Conservation (phyloP, 2,113 vertebrate species). For the Notiomystis cincta region DNA sequence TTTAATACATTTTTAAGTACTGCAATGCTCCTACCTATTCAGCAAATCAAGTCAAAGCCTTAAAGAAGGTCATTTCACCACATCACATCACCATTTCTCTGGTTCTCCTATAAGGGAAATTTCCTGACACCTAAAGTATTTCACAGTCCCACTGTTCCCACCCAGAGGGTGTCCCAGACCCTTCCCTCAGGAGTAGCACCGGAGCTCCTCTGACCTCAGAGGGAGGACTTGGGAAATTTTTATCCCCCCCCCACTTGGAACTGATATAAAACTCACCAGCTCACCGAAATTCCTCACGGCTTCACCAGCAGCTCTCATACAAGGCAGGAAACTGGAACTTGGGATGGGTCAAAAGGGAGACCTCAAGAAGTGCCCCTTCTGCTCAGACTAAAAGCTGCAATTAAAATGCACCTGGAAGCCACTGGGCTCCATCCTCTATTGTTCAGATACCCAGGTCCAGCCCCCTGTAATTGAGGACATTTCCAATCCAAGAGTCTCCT, state of each 20-base stretch:
- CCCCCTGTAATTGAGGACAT: neutral
- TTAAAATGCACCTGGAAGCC: neutral
- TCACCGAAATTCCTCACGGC: neutral
- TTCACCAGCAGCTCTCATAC: neutral
- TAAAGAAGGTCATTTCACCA: neutral
- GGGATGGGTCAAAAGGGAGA: neutral
- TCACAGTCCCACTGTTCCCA: neutral
- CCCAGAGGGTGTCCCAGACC: neutral
- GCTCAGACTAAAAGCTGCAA: neutral
- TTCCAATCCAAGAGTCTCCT: neutral
- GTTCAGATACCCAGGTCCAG: neutral
- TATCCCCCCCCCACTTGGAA: neutral
- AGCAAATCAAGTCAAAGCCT: neutral
- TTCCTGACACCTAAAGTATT: neutral
- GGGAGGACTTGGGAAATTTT: neutral
- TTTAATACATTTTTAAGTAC: neutral
- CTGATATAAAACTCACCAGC: neutral
- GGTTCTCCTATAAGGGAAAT: neutral
- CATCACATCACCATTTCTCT: neutral
- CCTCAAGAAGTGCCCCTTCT: neutral
- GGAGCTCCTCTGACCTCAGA: neutral
- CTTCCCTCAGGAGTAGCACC: neutral
- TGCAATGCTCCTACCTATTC: neutral
- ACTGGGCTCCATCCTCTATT: neutral
- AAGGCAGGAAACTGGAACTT: neutral